Evolutionary conservation across 2,797 vertebrate species (phyloP).

Genomic region (Eulemur albifrons): DNA sequence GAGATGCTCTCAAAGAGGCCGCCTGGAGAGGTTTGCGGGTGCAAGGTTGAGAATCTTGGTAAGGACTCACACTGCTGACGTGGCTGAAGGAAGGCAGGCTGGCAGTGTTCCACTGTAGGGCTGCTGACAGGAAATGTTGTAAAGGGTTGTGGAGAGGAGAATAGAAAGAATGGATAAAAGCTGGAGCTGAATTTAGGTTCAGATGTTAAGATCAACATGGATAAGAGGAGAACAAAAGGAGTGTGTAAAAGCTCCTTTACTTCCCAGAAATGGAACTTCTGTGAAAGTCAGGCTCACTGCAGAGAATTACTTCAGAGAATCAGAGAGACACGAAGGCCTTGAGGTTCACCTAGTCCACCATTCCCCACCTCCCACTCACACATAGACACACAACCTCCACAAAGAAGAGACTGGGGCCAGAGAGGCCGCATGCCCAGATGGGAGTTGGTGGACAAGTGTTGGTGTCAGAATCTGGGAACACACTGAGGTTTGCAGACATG

Average conservation of each 20-base stretch:
- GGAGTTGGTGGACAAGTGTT: background rate
- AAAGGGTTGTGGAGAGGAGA: background rate
- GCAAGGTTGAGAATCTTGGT: background rate
- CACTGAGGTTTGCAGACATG: background rate
- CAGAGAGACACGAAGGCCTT: background rate
- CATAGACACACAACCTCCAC: background rate
- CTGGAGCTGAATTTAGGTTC: background rate
- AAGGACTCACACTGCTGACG: background rate
- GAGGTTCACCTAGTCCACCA: background rate
- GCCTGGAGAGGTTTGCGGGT: background rate
- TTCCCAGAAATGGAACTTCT: slow-evolving; percentile 27
- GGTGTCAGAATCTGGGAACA: background rate
- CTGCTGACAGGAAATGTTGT: background rate
- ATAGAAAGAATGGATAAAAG: background rate
- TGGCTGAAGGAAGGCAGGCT: background rate
- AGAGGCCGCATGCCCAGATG: background rate
- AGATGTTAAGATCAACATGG: background rate
- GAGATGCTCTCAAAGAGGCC: background rate
- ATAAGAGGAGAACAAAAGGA: background rate
- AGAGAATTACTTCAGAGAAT: background rate
- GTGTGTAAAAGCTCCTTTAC: background rate
- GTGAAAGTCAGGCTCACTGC: background rate
- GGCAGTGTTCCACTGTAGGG: background rate
- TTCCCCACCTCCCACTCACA: background rate
- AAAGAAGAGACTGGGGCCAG: background rate